Evolutionary conservation across 2,888 invertebrate species (phyloP), one percentile per base, ranked within the genome.

Genomic region (Pristionchus entomophagus): DNA sequence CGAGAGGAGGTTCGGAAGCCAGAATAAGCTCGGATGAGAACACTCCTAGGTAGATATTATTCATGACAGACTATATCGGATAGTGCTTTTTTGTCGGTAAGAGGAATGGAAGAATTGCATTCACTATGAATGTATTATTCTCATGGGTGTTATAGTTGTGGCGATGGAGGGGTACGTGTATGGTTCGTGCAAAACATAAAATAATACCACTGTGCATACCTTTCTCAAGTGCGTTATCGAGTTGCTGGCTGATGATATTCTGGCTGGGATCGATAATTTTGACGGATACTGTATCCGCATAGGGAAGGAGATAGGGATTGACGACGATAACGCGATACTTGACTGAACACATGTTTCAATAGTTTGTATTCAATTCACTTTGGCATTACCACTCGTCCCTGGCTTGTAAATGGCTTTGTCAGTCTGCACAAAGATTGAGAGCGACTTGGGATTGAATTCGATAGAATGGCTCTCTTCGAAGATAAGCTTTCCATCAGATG

Each of bases 381-480:
- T 32, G 62, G 73, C 49, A 81, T 83, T 86, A 93, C 93, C 93
- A 35, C 88, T 88, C 35, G 93, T 88, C 65, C 94, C 94, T 0
- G 97, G 97, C 93, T 97, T 96, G 94, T 97, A 98, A 88, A 97
- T 96, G 19, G 97, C 96, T 94, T 97, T 96, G 94, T 98, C 97
- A 0, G 97, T 97, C 94, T 98, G 97, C 88, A 97, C 96, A 92
- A 97, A 96, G n/a, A 97, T 95, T 19, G 96, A 96, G 93, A 96
- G 96, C 92, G 96, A 96, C 93, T 97, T 96, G 87, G 96, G 95
- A 65, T 96, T 95, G 94, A 96, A 84, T 73, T 95, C 95, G 82
- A 97, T 94, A 32, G 83, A 53, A 6, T 88, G 89, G 38, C 89
- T 88, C 53, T 89, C 87, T 82, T 89, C 91, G 65, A 89, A 91